These are phyloP conservation scores for Okamejei kenojei DNA, from an alignment of 2,797 vertebrate species.

Conservation along the genomic window DNA sequence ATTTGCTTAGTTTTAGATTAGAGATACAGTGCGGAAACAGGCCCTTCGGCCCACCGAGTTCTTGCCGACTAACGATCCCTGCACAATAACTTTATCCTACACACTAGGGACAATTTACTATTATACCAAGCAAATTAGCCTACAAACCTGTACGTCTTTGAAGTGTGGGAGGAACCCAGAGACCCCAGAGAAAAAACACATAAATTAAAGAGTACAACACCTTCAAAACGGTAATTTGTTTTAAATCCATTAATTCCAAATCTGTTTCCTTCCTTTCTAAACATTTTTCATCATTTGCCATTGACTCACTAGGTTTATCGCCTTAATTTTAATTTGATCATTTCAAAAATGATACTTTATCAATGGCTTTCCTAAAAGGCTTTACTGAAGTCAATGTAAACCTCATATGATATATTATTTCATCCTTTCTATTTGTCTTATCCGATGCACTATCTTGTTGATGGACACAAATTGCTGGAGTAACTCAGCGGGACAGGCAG, in stretches of 20 bases:
- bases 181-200: too few species aligned
- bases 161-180: too few species aligned
- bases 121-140: too few species aligned
- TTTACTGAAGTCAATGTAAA: not conserved
- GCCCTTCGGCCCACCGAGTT: too few species aligned
- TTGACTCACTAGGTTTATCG: not conserved
- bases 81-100: too few species aligned
- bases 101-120: too few species aligned
- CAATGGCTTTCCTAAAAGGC: not conserved
- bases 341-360: not conserved
- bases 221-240: not conserved
- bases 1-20: not conserved
- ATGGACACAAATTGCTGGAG: too few species aligned
- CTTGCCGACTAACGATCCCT: too few species aligned
- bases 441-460: not conserved
- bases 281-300: not conserved
- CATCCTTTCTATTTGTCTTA: not conserved
- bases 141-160: too few species aligned
- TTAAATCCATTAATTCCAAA: not conserved
- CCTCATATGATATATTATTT: not conserved
- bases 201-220: too few species aligned
- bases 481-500: too few species aligned
- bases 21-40: too few species aligned
- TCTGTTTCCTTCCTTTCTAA: not conserved
- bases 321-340: not conserved